A percentile compares a stretch with the other conserved stretches of the same genome.
Conservation (phyloP, 2,797 vertebrate genomes). For the Galago senegalensis region DNA sequence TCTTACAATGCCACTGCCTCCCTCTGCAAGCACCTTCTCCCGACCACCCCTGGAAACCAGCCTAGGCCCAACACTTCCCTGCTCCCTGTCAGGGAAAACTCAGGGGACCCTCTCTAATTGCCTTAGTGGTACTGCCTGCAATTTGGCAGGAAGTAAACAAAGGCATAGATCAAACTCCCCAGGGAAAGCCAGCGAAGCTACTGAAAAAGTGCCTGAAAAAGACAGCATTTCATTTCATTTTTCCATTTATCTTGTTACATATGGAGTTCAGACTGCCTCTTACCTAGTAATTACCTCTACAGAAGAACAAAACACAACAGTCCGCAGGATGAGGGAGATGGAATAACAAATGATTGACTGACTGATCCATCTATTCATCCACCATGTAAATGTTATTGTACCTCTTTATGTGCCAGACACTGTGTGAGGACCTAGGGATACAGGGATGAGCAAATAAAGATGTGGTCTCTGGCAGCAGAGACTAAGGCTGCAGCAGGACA, state of each 20-base stretch:
- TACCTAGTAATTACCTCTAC: not conserved
- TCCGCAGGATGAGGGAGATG: not conserved
- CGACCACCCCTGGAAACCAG: not conserved
- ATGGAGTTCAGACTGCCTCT: not conserved
- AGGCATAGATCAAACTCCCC: not conserved
- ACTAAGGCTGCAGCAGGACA: not conserved
- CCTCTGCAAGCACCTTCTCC: not conserved
- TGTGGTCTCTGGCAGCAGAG: not conserved
- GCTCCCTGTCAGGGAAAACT: not conserved
- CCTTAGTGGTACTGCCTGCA: not conserved
- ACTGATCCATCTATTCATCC: not conserved
- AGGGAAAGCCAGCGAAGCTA: not conserved
- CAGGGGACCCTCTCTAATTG: not conserved
- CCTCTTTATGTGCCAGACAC: not conserved
- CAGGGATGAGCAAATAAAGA: not conserved
- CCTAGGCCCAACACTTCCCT: not conserved
- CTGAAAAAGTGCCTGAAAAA: not conserved
- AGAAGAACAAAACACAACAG: not conserved
- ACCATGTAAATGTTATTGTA: not conserved
- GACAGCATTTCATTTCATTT: not conserved
- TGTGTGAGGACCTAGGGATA: not conserved
- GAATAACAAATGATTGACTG: not conserved
- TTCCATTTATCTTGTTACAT: not conserved
- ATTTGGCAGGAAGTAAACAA: constrained; percentile 17
- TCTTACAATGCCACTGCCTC: fast-evolving